Conservation (phyloP, 1,140 invertebrate genomes). For the Homarus americanus region DNA sequence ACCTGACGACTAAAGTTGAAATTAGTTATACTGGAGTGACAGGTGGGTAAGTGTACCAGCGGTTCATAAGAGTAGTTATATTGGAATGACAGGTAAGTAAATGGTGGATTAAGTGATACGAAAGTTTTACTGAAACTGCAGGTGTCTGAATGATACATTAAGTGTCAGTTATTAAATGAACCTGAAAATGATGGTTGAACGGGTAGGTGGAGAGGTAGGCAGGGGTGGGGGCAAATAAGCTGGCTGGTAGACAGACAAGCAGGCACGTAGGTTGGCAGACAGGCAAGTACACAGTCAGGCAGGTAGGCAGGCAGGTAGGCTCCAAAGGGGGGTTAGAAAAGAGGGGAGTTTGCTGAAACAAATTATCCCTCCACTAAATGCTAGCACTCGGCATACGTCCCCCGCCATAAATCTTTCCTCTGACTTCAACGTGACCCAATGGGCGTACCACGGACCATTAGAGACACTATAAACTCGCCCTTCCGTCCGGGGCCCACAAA, state of each 20-base stretch:
- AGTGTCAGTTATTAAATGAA: no score
- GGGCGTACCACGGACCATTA: slow-evolving; percentile 44
- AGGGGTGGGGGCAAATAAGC: background rate
- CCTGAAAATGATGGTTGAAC: no score
- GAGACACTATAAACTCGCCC: slow-evolving; percentile 33
- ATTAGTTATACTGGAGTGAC: no score
- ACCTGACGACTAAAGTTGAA: no score
- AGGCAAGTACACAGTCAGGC: background rate
- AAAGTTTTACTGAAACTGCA: no score
- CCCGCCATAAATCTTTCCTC: slow-evolving; percentile 60
- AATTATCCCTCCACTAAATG: slow-evolving; percentile 69
- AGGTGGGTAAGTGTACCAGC: no score
- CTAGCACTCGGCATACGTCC: slow-evolving; percentile 72
- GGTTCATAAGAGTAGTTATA: no score
- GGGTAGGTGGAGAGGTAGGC: no score
- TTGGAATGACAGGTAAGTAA: no score
- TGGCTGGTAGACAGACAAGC: slow-evolving; percentile 15
- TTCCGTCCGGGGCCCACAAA: slow-evolving; percentile 24
- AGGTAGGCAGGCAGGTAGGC: slow-evolving; percentile 32
- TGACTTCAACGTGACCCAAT: slow-evolving; percentile 59
- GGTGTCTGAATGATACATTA: no score
- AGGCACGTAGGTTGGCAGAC: background rate
- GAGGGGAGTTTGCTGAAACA: slow-evolving; percentile 44
- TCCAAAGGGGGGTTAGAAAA: background rate
- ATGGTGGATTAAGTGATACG: no score